Conservation (phyloP, 1,140 invertebrate species). For the Akabosia matsudoensis region DNA sequence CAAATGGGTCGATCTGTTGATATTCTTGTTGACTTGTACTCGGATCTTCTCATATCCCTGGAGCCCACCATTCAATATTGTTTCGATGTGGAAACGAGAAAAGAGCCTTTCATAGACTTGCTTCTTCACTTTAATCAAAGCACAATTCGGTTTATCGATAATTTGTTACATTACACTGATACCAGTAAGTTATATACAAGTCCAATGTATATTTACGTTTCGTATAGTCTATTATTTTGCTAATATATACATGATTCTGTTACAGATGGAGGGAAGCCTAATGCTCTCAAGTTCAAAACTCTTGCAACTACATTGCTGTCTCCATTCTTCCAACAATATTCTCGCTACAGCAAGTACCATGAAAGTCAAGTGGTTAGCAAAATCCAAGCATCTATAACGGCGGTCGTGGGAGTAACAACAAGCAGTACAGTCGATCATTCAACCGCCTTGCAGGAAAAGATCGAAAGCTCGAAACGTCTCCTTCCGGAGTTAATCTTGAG, state of each 20-base stretch:
- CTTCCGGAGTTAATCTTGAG: conserved; percentile 41
- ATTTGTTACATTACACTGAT: conserved; percentile 23
- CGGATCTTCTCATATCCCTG: conserved; percentile 35
- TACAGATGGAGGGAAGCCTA: conserved; percentile 5
- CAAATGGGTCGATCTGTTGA: conserved; percentile 18
- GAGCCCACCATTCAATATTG: conserved; percentile 44
- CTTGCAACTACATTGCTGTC: conserved; percentile 32
- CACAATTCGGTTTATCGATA: conserved; percentile 40
- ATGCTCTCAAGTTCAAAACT: neutral
- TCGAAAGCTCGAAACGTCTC: conserved; percentile 42
- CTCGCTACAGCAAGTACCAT: conserved; percentile 42
- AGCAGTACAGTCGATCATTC: neutral
- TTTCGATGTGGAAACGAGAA: conserved; percentile 44
- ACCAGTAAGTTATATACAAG: conserved; percentile 24
- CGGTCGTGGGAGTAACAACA: conserved; percentile 10
- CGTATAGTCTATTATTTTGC: too few species aligned
- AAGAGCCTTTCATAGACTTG: conserved; percentile 42
- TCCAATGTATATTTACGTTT: conserved; percentile 24
- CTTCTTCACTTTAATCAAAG: conserved; percentile 43
- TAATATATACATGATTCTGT: neutral
- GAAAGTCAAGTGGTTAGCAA: conserved; percentile 37
- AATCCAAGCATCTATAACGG: conserved; percentile 38
- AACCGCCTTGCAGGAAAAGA: conserved; percentile 37
- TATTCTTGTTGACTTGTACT: conserved; percentile 43
- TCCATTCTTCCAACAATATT: conserved; percentile 41